Evolutionary conservation across 2,113 vertebrate species (phyloP).

Genomic region (Pteronura brasiliensis): DNA sequence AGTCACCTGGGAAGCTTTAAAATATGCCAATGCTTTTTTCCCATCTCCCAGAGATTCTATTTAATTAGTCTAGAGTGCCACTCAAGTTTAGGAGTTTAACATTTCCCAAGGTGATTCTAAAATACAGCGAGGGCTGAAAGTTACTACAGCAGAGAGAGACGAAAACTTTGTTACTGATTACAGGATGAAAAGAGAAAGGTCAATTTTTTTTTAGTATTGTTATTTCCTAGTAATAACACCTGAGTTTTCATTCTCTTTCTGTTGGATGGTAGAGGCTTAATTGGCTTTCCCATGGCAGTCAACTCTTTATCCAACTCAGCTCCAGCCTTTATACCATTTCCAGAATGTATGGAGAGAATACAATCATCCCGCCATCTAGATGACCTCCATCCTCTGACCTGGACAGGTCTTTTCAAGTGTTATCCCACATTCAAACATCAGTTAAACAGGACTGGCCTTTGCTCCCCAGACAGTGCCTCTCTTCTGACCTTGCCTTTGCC

Average conservation of each 20-base stretch:
- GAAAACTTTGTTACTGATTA: background rate
- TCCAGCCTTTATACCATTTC: background rate
- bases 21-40: background rate
- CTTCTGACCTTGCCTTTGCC: background rate
- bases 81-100: background rate
- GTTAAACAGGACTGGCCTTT: background rate
- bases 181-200: background rate
- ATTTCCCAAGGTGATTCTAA: background rate
- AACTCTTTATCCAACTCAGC: background rate
- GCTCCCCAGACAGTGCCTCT: background rate
- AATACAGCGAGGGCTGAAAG: background rate
- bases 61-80: background rate
- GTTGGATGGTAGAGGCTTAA: background rate
- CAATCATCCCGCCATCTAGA: background rate
- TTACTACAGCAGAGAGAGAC: background rate
- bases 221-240: background rate
- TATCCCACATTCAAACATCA: background rate
- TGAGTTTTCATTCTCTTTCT: background rate
- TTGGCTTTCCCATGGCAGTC: background rate
- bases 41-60: background rate
- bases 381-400: background rate
- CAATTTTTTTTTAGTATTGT: background rate
- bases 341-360: background rate
- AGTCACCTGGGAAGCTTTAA: background rate
- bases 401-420: background rate